Evolutionary conservation across 2,113 vertebrate genomes (phyloP), one percentile per base, ranked within the genome.

Genomic region (Shinisaurus crocodilurus): DNA sequence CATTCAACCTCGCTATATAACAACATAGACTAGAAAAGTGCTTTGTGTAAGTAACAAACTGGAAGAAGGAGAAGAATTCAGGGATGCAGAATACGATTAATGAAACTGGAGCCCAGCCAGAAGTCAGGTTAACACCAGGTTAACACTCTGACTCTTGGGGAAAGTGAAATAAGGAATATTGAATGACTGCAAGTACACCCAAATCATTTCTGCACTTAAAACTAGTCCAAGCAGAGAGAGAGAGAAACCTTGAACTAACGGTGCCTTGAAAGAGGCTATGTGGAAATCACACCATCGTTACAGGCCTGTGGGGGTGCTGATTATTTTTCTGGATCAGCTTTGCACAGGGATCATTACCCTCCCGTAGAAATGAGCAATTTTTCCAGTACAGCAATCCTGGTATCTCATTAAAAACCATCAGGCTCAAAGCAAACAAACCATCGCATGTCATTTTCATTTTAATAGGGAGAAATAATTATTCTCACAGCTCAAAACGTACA

Each of bases 391-490:
- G 88, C 60, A 32, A 50, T 85, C 48, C 43, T 85, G 74, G 57
- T 90, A 20, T 85, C 89, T 90, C 89, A 79, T 90, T 90, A 90
- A 90, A 90, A 90, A 67, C 40, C 60, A 90, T 85, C 72, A 37
- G 74, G 82, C 60, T 85, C 82, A 85, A 85, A 90, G 82, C 74
- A 90, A 85, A 90, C 89, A 85, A 85, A 85, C 82, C 89, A 57
- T 85, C 9, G n/a, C 82, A 79, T 90, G 89, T 90, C 74, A 54
- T 76, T 90, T 85, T 90, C 60, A 50, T 84, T 85, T 90, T 90
- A 85, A 90, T 90, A 67, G 88, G 88, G 72, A 76, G 72, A 85
- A 89, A 85, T 85, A 89, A 89, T 89, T 89, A 65, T 85, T 89
- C 88, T 84, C 88, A 76, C 82, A 85, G 88, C 88, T 72, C 82